phyloP scores from a whole-genome alignment of 2,797 vertebrate genomes.

The Harpagifer antarcticus region DNA sequence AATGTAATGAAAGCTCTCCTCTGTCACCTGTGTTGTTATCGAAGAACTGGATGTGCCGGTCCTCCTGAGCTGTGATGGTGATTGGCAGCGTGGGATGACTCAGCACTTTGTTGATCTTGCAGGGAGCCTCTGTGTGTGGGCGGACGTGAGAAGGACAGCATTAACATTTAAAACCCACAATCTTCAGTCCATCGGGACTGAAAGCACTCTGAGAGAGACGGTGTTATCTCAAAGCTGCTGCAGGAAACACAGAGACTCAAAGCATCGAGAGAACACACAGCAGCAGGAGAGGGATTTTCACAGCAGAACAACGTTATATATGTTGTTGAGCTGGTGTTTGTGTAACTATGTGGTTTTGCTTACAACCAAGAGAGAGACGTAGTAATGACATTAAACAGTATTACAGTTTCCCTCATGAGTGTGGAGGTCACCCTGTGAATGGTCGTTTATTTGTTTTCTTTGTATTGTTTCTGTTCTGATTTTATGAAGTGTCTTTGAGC shows the following conservation, averaged over 20 bases:
- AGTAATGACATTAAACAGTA: background rate
- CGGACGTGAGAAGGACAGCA: background rate
- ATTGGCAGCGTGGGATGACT: slow-evolving; percentile 96
- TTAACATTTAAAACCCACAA: slow-evolving; percentile 7
- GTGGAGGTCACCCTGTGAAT: background rate
- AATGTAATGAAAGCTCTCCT: background rate
- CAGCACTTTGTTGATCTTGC: slow-evolving; percentile 95
- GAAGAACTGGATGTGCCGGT: slow-evolving; percentile 96
- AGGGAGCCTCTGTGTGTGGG: slow-evolving; percentile 77
- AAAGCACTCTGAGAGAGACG: background rate
- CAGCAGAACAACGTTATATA: too few relatives aligned
- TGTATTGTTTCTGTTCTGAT: too few relatives aligned
- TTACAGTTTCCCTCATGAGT: background rate
- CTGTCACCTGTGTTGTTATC: slow-evolving; percentile 92
- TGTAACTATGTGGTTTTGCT: background rate
- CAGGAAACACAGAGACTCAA: slow-evolving; percentile 2
- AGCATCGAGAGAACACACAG: background rate
- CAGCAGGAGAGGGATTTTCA: too few relatives aligned
- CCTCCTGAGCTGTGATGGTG: slow-evolving; percentile 95
- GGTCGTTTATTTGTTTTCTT: background rate
- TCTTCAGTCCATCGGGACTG: background rate
- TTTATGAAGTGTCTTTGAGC: too few relatives aligned
- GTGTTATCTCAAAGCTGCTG: background rate
- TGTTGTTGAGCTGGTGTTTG: too few relatives aligned
- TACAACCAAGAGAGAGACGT: background rate